These are phyloP conservation scores for Corydoras maculifer DNA, from an alignment of 2,113 vertebrate genomes.

Conservation along the genomic window DNA sequence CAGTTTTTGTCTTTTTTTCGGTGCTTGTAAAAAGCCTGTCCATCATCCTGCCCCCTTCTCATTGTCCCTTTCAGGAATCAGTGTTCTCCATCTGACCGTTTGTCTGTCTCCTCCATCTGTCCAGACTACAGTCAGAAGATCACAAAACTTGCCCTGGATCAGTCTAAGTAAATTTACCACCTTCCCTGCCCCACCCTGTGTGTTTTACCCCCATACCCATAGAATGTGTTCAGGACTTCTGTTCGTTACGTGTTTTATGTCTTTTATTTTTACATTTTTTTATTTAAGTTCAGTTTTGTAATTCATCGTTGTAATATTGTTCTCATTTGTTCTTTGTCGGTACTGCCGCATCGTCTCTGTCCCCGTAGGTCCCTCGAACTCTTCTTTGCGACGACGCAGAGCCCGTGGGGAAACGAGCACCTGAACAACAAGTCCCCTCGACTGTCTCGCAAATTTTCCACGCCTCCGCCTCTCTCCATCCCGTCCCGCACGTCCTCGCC, in stretches of 20 bases:
- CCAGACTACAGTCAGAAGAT: constrained; percentile 72
- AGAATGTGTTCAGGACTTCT: too few species aligned
- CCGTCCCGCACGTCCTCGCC: constrained; percentile 84
- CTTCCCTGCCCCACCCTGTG: not conserved
- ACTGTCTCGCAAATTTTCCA: constrained; percentile 88
- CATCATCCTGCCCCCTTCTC: constrained; percentile 14
- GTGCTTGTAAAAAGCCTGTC: not conserved
- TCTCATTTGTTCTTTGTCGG: not conserved
- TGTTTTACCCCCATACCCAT: too few species aligned
- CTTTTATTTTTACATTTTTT: too few species aligned
- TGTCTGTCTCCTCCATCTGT: constrained; percentile 70
- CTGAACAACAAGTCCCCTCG: constrained; percentile 81
- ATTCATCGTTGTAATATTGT: too few species aligned
- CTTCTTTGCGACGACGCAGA: constrained; percentile 86
- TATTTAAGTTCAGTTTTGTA: too few species aligned
- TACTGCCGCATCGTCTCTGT: not conserved
- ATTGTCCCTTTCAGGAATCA: constrained; percentile 57
- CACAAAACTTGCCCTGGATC: constrained; percentile 64
- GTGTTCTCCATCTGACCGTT: constrained; percentile 66
- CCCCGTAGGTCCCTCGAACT: constrained; percentile 80
- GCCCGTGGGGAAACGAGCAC: constrained; percentile 73
- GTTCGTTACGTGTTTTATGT: not conserved
- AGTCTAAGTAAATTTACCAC: constrained; percentile 63
- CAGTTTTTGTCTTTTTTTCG: too few species aligned
- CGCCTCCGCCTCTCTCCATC: constrained; percentile 80